A percentile compares a stretch with the other conserved stretches of the same genome.
Conservation (phyloP, 2,113 vertebrate genomes). For the Romanogobio albipinnatus region DNA sequence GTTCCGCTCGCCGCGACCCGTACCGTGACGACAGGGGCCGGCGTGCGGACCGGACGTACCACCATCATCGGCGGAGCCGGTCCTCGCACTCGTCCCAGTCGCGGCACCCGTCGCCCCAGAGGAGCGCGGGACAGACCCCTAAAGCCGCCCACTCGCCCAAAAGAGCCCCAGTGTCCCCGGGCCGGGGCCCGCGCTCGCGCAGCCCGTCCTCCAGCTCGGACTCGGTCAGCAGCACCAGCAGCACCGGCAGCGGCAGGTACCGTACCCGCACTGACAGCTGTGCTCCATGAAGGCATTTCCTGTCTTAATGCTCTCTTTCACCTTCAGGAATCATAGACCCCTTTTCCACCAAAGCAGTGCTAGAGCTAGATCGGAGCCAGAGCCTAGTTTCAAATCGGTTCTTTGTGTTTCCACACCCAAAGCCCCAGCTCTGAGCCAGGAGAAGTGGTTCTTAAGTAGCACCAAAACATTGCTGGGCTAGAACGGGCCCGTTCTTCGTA, state of each 20-base stretch:
- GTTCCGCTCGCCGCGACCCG: constrained; percentile 92
- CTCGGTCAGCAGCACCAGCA: constrained; percentile 97
- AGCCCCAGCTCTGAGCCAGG: too few species aligned
- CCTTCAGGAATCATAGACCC: too few species aligned
- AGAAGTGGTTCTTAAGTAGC: too few species aligned
- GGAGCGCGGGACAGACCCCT: constrained; percentile 87
- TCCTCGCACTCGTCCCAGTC: constrained; percentile 99
- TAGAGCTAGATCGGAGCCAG: too few species aligned
- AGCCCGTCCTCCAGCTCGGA: constrained; percentile 96
- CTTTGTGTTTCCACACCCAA: too few species aligned
- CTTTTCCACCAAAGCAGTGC: too few species aligned
- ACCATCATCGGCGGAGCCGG: constrained; percentile 89
- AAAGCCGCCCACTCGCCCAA: constrained; percentile 91
- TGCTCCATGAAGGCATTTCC: too few species aligned
- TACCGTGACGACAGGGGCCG: constrained; percentile 93
- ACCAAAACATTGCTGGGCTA: too few species aligned
- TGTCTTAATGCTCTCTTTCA: too few species aligned
- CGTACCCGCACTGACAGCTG: neutral
- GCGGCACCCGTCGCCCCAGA: constrained; percentile 94
- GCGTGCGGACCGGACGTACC: constrained; percentile 91
- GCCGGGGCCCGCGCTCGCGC: constrained; percentile 82
- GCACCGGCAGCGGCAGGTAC: constrained; percentile 96
- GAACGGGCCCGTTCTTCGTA: too few species aligned
- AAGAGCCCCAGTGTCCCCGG: constrained; percentile 74
- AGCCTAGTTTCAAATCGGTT: too few species aligned